These are phyloP conservation scores for Arvicanthis niloticus DNA, from an alignment of 2,113 vertebrate species.

Conservation along the genomic window DNA sequence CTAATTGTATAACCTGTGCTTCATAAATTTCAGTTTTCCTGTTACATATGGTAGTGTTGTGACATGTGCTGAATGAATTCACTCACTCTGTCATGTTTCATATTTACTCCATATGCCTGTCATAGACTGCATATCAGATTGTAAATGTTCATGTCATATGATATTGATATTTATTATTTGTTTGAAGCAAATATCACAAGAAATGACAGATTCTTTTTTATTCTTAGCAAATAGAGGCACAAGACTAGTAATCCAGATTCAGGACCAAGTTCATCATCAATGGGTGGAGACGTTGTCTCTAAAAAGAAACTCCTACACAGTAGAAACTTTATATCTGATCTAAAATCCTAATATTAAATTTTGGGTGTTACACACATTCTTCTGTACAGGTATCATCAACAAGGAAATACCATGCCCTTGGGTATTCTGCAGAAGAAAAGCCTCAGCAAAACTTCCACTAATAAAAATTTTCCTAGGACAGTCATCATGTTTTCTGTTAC, in stretches of 20 bases:
- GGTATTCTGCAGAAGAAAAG: constrained; percentile 33
- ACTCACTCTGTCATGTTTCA: not conserved
- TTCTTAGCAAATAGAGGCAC: not conserved
- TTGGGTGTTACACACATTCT: not conserved
- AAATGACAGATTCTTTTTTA: not conserved
- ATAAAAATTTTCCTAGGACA: not conserved
- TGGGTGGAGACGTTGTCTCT: not conserved
- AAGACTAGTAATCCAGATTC: not conserved
- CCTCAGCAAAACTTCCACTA: not conserved
- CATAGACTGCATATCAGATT: not conserved
- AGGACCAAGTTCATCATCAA: not conserved
- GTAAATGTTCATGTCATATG: not conserved
- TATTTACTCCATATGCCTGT: not conserved
- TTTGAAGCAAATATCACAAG: constrained; percentile 4
- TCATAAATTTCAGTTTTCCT: constrained; percentile 42
- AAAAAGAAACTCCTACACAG: not conserved
- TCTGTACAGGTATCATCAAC: not conserved
- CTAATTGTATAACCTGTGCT: not conserved
- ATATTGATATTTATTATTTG: constrained; percentile 35
- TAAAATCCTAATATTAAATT: not conserved
- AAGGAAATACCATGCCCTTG: not conserved
- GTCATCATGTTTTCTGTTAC: not conserved
- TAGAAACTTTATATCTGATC: not conserved
- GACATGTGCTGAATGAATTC: not conserved
- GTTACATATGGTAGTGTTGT: not conserved